Evolutionary conservation across 2,797 vertebrate species (phyloP), one percentile per base, ranked within the genome.

Genomic region (Lindbergichthys nudifrons): DNA sequence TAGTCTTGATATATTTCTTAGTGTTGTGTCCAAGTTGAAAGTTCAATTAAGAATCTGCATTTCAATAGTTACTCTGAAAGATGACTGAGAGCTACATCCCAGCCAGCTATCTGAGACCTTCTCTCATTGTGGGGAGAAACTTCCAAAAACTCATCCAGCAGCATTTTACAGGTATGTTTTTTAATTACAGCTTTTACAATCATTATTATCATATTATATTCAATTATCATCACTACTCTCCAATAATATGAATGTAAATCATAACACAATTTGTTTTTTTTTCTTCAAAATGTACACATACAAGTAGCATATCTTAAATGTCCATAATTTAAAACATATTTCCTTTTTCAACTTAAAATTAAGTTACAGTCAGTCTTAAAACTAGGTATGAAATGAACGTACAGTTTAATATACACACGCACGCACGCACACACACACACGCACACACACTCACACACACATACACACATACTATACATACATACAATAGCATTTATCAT

Each of bases 261-360:
- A 94, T 93, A 93, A 92, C 92, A 95, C 94, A 93, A 91, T 88
- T 89, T 48, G 52, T 92, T 87, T 36, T 36, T 32, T 36, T 73
- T 82, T 85, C 77, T 78, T 85, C 90, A 91, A 95, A 95, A 95
- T 95, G 77, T 96, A 94, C 94, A 95, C 95, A 93, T 94, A 95
- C 93, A 95, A 91, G 93, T 95, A 95, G 94, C 94, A 95, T 95
- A 94, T 94, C 92, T 91, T 94, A 92, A 95, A 94, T 94, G 91
- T 94, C 87, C 93, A 92, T 92, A 85, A 84, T 91, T 92, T 88
- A 89, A 94, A 92, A 93, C 88, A 87, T 92, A 93, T 94, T 93
- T 94, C 87, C 83, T 92, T 90, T 92, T 92, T 89, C 80, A 93
- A 92, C 90, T 92, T 90, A 72, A 95, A 95, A 94, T 94, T 80